Conservation (phyloP, 1,140 invertebrate genomes). For the Archegozetes longisetosus region DNA sequence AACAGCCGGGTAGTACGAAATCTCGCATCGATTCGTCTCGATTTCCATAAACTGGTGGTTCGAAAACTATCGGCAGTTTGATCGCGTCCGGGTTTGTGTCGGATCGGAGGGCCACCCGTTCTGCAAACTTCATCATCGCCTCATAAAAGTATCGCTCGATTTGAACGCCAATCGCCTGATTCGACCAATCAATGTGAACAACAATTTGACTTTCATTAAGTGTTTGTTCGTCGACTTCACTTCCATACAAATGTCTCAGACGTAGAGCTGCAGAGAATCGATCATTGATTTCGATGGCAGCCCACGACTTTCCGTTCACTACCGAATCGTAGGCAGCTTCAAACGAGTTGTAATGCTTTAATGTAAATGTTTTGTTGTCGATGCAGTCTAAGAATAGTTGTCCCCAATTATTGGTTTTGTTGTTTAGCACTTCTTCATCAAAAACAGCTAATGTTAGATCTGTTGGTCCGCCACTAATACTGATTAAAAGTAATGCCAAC, state of each 20-base stretch:
- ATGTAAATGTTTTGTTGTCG: not conserved
- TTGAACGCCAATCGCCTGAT: slow-evolving; percentile 14
- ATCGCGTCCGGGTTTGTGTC: slow-evolving; percentile 5
- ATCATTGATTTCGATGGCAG: slow-evolving; percentile 2
- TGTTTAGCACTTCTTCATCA: slow-evolving; percentile 25
- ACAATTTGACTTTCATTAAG: not conserved
- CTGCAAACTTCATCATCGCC: slow-evolving; percentile 20
- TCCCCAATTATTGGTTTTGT: not conserved
- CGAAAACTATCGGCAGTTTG: slow-evolving; percentile 39
- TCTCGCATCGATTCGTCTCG: slow-evolving; percentile 72
- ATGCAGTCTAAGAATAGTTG: not conserved
- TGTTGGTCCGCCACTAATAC: slow-evolving; percentile 73
- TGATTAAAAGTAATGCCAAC: slow-evolving; percentile 79
- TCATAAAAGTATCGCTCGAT: slow-evolving; percentile 13
- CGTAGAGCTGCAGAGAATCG: slow-evolving; percentile 12
- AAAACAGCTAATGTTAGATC: slow-evolving; percentile 66
- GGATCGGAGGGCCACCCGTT: slow-evolving; percentile 12
- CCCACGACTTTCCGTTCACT: slow-evolving; percentile 11
- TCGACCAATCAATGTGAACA: slow-evolving; percentile 1
- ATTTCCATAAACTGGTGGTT: slow-evolving; percentile 65
- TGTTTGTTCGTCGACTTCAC: not conserved
- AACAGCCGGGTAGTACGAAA: slow-evolving; percentile 28
- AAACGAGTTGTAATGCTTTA: not conserved
- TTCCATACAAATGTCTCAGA: not conserved
- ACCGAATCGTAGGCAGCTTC: slow-evolving; percentile 11